Base-by-base conservation (phyloP, 2,888 invertebrate genomes). In the Chesias legatella region DNA sequence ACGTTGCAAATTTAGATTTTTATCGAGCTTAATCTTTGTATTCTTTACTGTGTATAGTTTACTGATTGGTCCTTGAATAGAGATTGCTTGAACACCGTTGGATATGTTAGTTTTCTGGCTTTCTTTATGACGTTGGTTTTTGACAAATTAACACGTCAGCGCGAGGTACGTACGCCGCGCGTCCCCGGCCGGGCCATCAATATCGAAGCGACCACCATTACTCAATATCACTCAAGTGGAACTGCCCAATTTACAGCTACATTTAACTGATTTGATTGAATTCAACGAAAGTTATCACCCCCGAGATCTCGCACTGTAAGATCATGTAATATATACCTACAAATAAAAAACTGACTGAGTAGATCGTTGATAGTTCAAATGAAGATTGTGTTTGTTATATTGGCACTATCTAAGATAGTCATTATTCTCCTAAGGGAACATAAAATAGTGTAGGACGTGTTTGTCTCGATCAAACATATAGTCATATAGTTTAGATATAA, bases 181-280 rank as follows among this genome's bases (percentile, higher is more conserved):
- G 70, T 63, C 59, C 66, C 58, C 61, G 56, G 61, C 59, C 68
- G 56, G 63, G 67, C 78, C 79, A 84, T 84, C 82, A 82, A 84
- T 85, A 83, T 72, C 67, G 73, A 58, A 55, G 63, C 73, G 69
- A 67, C 71, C 67, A 68, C 78, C 78, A 83, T 85, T 80, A 82
- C 78, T 85, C 84, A 85, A 79, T 78, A 82, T 73, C 83, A 73
- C 70, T 81, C 79, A 77, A 79, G 79, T 81, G 82, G 77, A 82
- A 84, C 83, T 82, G 79, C 72, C 77, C 81, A 81, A 84, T 85
- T 85, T 82, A 77, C 82, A 81, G 83, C 80, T 80, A 83, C 82
- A 81, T 84, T 85, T 83, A 79, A 83, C 81, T 80, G 79, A 83
- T 81, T 79, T 80, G 81, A 83, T 83, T 79, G 78, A 82, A 80